Evolutionary conservation across 2,888 invertebrate genomes (phyloP).

Genomic region (Stenotaenia linearis): DNA sequence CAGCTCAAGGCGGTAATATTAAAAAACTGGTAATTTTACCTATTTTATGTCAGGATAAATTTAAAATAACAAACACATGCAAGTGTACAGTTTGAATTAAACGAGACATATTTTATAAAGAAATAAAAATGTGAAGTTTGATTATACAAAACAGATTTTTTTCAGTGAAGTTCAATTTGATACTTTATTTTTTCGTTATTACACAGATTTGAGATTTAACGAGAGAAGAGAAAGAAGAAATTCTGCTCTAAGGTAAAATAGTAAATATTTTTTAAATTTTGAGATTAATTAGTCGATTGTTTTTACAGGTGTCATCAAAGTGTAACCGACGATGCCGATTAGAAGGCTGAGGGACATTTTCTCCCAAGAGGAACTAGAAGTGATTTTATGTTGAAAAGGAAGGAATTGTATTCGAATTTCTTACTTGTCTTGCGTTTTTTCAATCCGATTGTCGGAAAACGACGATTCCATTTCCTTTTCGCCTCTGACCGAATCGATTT

Average conservation of each 20-base stretch:
- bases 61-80: background rate
- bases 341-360: background rate
- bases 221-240: too few species aligned
- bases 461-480: too few species aligned
- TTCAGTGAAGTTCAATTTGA: too few species aligned
- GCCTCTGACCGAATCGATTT: too few species aligned
- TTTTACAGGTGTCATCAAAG: background rate
- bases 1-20: background rate
- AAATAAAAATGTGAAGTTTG: background rate
- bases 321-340: background rate
- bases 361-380: background rate
- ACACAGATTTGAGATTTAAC: too few species aligned
- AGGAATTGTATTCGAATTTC: background rate
- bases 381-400: too few species aligned
- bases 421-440: background rate
- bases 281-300: too few species aligned
- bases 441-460: too few species aligned
- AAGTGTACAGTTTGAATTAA: slow-evolving; percentile 26
- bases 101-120: slow-evolving; percentile 24
- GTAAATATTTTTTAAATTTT: too few species aligned
- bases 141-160: background rate
- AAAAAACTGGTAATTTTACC: background rate
- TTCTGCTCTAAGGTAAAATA: too few species aligned
- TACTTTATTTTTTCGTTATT: too few species aligned
- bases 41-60: background rate